phyloP scores from a whole-genome alignment of 1,140 invertebrate species.

The Saccostrea cuccullata region DNA sequence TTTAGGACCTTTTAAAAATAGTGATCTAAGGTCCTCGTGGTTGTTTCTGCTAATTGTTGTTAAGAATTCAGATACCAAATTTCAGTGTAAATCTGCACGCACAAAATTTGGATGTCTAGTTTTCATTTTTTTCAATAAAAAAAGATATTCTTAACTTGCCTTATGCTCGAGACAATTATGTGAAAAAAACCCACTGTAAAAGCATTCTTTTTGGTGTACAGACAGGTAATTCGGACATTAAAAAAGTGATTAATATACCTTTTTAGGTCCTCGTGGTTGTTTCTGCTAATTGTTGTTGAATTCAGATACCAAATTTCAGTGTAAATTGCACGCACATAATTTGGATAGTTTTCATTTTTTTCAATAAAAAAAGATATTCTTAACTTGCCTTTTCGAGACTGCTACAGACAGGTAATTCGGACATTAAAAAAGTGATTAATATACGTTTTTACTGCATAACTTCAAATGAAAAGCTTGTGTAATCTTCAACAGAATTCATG shows the following conservation, averaged over 20 bases:
- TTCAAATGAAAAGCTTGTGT: not conserved
- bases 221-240: not conserved
- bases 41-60: conserved; percentile 3
- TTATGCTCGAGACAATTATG: conserved; percentile 2
- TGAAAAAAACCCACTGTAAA: not conserved
- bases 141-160: not conserved
- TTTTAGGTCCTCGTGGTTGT: not conserved
- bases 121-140: not conserved
- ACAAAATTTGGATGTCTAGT: not conserved
- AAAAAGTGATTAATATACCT: not conserved
- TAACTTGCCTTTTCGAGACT: not conserved
- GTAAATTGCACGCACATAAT: not conserved
- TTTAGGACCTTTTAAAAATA: no score
- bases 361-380: not conserved
- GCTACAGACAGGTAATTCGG: not conserved
- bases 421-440: not conserved
- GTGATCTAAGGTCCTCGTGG: no score
- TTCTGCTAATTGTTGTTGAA: not conserved
- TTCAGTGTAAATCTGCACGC: not conserved
- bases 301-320: not conserved
- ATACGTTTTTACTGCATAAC: not conserved
- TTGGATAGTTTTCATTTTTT: not conserved
- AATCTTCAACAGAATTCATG: no score
- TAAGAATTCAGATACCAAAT: not conserved
- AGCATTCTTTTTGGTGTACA: not conserved